These are phyloP conservation scores for Sigmodon hispidus DNA, from an alignment of 2,113 vertebrate genomes.

Conservation along the genomic window DNA sequence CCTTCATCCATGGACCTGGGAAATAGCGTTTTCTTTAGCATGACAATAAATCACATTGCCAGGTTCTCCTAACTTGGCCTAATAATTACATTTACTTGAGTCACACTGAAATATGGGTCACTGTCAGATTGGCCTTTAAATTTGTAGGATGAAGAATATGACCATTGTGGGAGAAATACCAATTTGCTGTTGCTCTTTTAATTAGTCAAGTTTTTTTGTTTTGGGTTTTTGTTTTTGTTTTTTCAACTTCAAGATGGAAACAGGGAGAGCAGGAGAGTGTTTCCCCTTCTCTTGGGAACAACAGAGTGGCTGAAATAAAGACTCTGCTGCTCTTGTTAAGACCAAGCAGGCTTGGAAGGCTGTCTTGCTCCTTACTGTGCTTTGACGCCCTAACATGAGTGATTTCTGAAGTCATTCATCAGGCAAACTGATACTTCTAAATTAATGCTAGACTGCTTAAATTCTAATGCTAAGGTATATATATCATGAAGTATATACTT, in stretches of 20 bases:
- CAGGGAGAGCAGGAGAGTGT: constrained; percentile 46
- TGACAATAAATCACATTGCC: constrained; percentile 65
- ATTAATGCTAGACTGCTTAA: neutral
- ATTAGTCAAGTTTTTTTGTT: constrained; percentile 33
- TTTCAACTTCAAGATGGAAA: constrained; percentile 75
- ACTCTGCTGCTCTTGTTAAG: constrained; percentile 73
- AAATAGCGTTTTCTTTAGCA: constrained; percentile 28
- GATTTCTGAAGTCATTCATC: constrained; percentile 40
- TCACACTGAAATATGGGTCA: constrained; percentile 70
- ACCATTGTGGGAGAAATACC: constrained; percentile 71
- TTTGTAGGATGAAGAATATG: constrained; percentile 76
- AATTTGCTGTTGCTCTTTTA: constrained; percentile 78
- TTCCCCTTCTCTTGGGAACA: neutral
- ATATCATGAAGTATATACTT: neutral
- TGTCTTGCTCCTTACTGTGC: constrained; percentile 35
- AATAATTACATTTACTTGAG: constrained; percentile 76
- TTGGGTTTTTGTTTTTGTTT: constrained; percentile 52
- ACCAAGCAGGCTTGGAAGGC: constrained; percentile 55
- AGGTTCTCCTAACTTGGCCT: constrained; percentile 76
- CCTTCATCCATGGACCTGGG: constrained; percentile 44
- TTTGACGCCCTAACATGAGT: constrained; percentile 64
- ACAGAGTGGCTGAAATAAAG: constrained; percentile 60
- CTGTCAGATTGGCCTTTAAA: constrained; percentile 75
- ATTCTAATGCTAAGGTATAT: neutral
- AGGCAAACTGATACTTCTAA: neutral